Evolutionary conservation across 2,888 invertebrate species (phyloP).

Genomic region (Aporophyla lueneburgensis): DNA sequence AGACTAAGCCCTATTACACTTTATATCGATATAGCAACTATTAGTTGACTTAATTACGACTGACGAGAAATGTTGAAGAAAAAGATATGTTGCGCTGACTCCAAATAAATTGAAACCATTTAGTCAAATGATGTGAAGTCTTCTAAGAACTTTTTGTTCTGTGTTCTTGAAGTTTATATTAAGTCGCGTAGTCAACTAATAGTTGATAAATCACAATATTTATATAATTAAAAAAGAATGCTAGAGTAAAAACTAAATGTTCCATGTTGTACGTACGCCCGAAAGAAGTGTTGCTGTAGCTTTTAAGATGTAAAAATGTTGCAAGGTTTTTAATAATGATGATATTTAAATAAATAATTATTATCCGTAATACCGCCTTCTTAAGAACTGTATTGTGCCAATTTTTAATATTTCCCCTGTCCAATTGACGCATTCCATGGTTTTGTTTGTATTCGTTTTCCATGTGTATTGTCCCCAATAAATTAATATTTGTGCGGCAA

Average conservation of each 20-base stretch:
- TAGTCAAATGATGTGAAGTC: neutral
- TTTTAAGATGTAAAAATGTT: conserved; percentile 80
- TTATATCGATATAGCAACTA: conserved; percentile 32
- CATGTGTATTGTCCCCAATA: conserved; percentile 53
- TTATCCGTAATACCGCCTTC: conserved; percentile 76
- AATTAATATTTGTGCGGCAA: conserved; percentile 16
- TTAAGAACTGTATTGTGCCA: conserved; percentile 81
- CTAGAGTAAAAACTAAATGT: conserved; percentile 72
- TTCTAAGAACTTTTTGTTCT: conserved; percentile 6
- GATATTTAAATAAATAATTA: conserved; percentile 65
- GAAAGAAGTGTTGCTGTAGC: conserved; percentile 75
- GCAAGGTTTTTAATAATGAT: conserved; percentile 75
- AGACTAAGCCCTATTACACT: conserved; percentile 67
- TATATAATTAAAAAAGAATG: conserved; percentile 61
- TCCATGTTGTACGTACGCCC: conserved; percentile 80
- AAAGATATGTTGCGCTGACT: no score
- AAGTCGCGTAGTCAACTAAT: conserved; percentile 42
- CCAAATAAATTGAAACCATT: neutral
- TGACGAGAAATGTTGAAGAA: no score
- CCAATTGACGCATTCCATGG: conserved; percentile 78
- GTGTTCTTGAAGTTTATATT: neutral
- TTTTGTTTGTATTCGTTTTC: conserved; percentile 54
- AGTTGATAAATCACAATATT: conserved; percentile 37
- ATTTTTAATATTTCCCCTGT: conserved; percentile 76
- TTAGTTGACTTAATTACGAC: conserved; percentile 36